Base-by-base conservation (phyloP, 2,888 invertebrate genomes). In the Nudaria mundana region DNA sequence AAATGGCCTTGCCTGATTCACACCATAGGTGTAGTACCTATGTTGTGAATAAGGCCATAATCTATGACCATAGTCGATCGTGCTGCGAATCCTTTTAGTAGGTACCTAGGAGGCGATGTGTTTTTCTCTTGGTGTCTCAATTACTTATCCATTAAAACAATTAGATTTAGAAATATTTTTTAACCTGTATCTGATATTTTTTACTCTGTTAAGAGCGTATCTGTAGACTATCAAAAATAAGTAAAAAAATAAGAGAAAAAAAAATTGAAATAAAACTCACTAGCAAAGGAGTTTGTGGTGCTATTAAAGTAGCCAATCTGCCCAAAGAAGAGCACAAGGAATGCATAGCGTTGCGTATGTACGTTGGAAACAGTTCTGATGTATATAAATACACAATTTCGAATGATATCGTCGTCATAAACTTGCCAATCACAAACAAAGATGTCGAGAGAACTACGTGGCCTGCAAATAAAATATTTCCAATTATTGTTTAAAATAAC, bases 331-430 rank as follows among this genome's bases (percentile, higher is more conserved):
- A 37, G 11, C 32, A 32, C 6, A 42, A 0, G 0, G 33, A 32
- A 8, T 22, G 41, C 41, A 42, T 42, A 1, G 41, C 33, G 4
- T 42, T 42, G 1, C 41, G 20, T 2, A 32, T 37, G 18, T 42
- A 42, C 1, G 41, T 42, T n/a, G 37, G 37, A 15, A 42, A 37
- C 18, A 37, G 8, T 24, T 41, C 41, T 1, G 42, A 16, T 4
- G 42, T 34, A 8, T 37, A 37, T 6, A 42, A 5, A 5, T 7
- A 34, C 15, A 15, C 14, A 8, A 29, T 31, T 11, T 35, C 24
- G 2, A 12, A 25, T 4, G 24, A 10, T 25, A 25, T 25, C 12
- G 24, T 6, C 5, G 24, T 11, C 24, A 6, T 25, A 6, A 25
- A 25, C 12, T 25, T 25, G 5, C 24, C 24, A 11, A 25, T 11